Evolutionary conservation across 1,140 invertebrate genomes (phyloP).

Genomic region (Leptoteleia sp.): DNA sequence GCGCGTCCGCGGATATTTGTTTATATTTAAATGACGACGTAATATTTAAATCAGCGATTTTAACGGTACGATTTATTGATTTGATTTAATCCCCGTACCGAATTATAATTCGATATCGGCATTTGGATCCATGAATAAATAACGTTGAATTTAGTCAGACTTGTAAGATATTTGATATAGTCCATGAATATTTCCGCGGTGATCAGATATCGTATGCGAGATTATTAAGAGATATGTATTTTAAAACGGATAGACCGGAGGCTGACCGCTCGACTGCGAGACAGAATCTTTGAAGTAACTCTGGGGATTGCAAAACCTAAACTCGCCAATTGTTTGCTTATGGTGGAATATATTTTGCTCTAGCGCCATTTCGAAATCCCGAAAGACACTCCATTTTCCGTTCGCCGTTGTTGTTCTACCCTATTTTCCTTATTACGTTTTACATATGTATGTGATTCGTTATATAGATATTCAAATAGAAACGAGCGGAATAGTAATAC

Average conservation of each 20-base stretch:
- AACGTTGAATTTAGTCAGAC: conserved; percentile 5
- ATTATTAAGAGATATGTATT: conserved; percentile 24
- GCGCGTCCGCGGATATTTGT: no score
- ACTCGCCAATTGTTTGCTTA: conserved; percentile 53
- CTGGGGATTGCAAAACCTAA: conserved; percentile 39
- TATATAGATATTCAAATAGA: conserved; percentile 43
- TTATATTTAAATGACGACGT: no score
- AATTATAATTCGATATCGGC: conserved; percentile 15
- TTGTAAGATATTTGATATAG: conserved; percentile 19
- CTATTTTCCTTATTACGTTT: conserved; percentile 39
- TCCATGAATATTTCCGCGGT: conserved; percentile 30
- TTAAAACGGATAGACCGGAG: conserved; percentile 27
- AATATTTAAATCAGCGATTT: not conserved
- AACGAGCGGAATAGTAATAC: conserved; percentile 19
- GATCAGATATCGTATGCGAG: conserved; percentile 16
- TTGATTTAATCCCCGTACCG: conserved; percentile 2
- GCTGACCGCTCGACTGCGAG: not conserved
- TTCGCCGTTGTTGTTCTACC: conserved; percentile 39
- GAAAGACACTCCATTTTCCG: conserved; percentile 46
- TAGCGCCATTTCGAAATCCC: conserved; percentile 32
- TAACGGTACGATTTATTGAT: not conserved
- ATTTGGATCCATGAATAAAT: conserved; percentile 15
- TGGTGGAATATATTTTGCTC: conserved; percentile 47
- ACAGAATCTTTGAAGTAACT: conserved; percentile 42
- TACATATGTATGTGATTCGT: conserved; percentile 51